Evolutionary conservation across 1,140 invertebrate genomes (phyloP).

Genomic region (Argopecten irradians): DNA sequence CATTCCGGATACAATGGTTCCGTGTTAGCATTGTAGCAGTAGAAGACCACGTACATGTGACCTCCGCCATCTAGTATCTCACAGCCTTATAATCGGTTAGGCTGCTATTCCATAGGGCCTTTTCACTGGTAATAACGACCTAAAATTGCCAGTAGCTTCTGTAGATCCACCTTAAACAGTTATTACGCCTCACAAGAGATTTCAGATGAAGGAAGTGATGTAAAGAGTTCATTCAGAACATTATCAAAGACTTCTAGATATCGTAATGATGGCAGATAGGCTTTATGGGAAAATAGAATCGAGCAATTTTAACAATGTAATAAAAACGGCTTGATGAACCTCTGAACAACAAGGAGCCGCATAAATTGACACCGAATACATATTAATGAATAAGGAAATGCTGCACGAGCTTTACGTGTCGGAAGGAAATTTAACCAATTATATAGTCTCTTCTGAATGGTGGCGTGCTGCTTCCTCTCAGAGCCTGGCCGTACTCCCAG

Average conservation of each 20-base stretch:
- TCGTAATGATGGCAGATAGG: neutral
- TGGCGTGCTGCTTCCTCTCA: neutral
- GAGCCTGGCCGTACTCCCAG: neutral
- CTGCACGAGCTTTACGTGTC: neutral
- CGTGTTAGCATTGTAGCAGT: too few relatives aligned
- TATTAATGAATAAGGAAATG: neutral
- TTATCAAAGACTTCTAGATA: neutral
- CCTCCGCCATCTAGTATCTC: neutral
- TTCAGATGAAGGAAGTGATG: neutral
- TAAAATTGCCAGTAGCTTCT: neutral
- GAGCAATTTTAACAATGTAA: constrained; percentile 22
- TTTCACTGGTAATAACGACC: constrained; percentile 3
- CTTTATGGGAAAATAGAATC: neutral
- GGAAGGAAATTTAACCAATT: neutral
- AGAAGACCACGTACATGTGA: neutral
- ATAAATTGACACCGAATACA: constrained; percentile 18
- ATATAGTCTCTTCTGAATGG: neutral
- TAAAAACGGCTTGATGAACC: neutral
- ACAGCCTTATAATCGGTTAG: neutral
- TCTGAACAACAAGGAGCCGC: neutral
- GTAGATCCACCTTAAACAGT: neutral
- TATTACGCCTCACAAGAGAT: neutral
- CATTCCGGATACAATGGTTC: too few relatives aligned
- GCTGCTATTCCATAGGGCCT: neutral
- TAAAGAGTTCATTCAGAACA: neutral